Percentiles rank a stretch among this genome's conserved stretches.
phyloP scores from a whole-genome alignment of 53 echinoderm and acorn worm genomes.

The Actinopyga echinites region DNA sequence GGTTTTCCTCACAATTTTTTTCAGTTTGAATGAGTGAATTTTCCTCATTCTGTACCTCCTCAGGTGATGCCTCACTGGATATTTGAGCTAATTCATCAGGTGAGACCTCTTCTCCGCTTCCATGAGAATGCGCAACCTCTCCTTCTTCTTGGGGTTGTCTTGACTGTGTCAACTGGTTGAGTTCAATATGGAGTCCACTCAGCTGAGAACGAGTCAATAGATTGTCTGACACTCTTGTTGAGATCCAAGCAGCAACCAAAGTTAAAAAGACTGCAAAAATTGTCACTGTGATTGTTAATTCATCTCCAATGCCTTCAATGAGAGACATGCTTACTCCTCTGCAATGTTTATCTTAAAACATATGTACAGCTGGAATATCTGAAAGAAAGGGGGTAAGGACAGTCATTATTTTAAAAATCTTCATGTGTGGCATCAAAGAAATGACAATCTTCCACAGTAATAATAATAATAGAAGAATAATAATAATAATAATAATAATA shows the following conservation, averaged over 20 bases:
- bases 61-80: too few relatives aligned
- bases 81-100: too few relatives aligned
- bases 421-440: too few relatives aligned
- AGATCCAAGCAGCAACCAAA: conserved; percentile 84
- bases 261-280: conserved; percentile 72
- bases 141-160: neutral
- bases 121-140: too few relatives aligned
- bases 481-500: too few relatives aligned
- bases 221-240: conserved; percentile 78
- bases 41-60: neutral
- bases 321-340: conserved; percentile 63
- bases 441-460: too few relatives aligned
- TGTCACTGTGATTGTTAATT: conserved; percentile 76
- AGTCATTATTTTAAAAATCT: too few relatives aligned
- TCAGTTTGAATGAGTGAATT: neutral
- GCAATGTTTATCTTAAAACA: neutral
- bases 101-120: neutral
- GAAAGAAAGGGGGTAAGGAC: too few relatives aligned
- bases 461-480: too few relatives aligned
- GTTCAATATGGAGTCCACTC: conserved; percentile 14
- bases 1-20: too few relatives aligned
- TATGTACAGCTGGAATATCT: neutral
- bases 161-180: conserved; percentile 23
- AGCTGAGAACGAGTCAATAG: conserved; percentile 13
- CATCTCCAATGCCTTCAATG: conserved; percentile 97